phyloP scores from a whole-genome alignment of 1,140 invertebrate genomes.

The Metopolophium dirhodum region DNA sequence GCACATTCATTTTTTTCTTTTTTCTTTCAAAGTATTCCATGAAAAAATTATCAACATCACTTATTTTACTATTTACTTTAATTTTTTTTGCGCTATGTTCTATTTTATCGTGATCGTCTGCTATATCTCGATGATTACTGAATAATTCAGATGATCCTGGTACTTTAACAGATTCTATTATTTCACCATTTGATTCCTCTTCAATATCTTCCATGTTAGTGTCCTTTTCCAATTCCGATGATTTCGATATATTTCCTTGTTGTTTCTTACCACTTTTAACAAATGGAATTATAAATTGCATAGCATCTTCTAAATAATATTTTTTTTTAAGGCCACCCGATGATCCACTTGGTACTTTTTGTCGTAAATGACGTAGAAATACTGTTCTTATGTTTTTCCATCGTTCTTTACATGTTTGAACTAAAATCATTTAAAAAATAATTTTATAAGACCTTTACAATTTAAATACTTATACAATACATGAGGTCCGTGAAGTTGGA shows the following conservation, averaged over 20 bases:
- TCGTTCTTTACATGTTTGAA: too few species aligned
- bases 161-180: background rate
- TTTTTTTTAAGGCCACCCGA: background rate
- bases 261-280: slow-evolving; percentile 5
- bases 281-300: slow-evolving; percentile 20
- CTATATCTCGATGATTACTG: background rate
- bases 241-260: background rate
- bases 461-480: too few species aligned
- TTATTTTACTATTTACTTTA: background rate
- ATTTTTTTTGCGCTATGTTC: background rate
- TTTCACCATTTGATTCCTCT: background rate
- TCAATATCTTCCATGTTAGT: background rate
- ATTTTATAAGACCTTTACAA: too few species aligned
- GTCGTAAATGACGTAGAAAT: background rate
- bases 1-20: slow-evolving; percentile 8
- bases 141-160: slow-evolving; percentile 5
- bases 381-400: slow-evolving; percentile 21
- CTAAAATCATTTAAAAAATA: too few species aligned
- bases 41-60: slow-evolving; percentile 13
- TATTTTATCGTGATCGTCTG: slow-evolving; percentile 10
- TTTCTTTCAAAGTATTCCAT: background rate
- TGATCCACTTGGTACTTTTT: slow-evolving; percentile 12
- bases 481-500: too few species aligned
- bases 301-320: background rate
- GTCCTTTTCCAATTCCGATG: slow-evolving; percentile 13